Conservation (phyloP, 2,113 vertebrate species). For the Opisthocomus hoazin region DNA sequence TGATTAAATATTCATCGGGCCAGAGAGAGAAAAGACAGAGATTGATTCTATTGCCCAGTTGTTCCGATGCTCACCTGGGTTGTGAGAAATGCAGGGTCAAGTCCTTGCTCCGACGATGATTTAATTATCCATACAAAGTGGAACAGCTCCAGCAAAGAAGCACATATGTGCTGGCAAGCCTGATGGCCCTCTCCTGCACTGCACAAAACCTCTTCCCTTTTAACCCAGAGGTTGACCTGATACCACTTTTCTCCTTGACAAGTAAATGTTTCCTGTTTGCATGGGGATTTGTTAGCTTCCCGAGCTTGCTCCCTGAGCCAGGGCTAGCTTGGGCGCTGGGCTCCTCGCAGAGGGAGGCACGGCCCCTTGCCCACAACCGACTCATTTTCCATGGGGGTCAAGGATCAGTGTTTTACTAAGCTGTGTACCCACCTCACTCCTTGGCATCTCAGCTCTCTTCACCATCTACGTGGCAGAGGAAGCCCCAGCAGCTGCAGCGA, state of each 20-base stretch:
- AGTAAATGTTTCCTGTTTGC: background rate
- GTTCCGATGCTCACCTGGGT: background rate
- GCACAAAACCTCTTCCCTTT: background rate
- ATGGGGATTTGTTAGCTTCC: background rate
- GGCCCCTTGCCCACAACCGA: accelerated
- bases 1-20: constrained; percentile 33
- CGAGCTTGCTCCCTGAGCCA: background rate
- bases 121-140: constrained; percentile 57
- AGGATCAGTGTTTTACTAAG: background rate
- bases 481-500: background rate
- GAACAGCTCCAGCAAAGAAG: background rate
- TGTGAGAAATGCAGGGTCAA: background rate
- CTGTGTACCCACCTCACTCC: accelerated
- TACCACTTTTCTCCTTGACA: background rate
- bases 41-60: constrained; percentile 57
- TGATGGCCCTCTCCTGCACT: background rate
- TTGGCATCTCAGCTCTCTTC: background rate
- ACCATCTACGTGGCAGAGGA: accelerated
- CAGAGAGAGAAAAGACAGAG: constrained; percentile 34
- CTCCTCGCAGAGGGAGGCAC: accelerated
- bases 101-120: background rate
- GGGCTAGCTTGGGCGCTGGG: too few species aligned
- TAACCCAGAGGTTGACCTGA: background rate
- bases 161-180: accelerated
- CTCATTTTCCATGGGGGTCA: background rate